Percentiles rank a stretch among this genome's conserved stretches.
phyloP scores from a whole-genome alignment of 1,140 invertebrate species.

The Heterodera carotae region DNA sequence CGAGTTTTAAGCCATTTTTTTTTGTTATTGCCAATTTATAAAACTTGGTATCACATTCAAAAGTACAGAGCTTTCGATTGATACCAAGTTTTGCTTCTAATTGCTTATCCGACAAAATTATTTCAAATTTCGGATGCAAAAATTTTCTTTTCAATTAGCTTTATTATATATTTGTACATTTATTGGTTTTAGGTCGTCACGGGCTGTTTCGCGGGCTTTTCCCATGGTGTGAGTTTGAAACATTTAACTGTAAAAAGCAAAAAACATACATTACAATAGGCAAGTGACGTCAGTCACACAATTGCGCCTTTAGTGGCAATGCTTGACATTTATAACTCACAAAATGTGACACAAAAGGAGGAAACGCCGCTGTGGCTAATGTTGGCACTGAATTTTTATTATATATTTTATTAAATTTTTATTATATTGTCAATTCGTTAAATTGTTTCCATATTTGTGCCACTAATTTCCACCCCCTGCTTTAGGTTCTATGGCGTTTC shows the following conservation, averaged over 20 bases:
- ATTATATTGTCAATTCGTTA: neutral
- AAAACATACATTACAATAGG: constrained; percentile 13
- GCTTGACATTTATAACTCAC: constrained; percentile 76
- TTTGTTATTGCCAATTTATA: too few species aligned
- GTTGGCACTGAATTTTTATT: constrained; percentile 26
- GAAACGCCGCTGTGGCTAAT: constrained; percentile 45
- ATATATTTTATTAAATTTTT: neutral
- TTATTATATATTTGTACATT: neutral
- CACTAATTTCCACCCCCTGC: too few species aligned
- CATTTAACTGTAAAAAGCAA: neutral
- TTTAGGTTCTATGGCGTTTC: constrained; percentile 40
- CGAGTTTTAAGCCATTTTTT: too few species aligned
- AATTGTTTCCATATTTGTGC: too few species aligned
- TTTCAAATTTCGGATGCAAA: too few species aligned
- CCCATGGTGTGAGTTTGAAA: constrained; percentile 46
- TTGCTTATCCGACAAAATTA: too few species aligned
- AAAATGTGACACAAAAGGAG: constrained; percentile 68
- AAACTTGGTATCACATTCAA: too few species aligned
- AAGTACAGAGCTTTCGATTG: too few species aligned
- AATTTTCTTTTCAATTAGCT: neutral
- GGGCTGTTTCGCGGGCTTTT: constrained; percentile 52
- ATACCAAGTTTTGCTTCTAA: too few species aligned
- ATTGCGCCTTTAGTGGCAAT: constrained; percentile 91
- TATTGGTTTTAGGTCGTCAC: constrained; percentile 34
- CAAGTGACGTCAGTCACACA: constrained; percentile 76